phyloP scores from a whole-genome alignment of 2,113 vertebrate genomes.

The Dipodomys spectabilis region DNA sequence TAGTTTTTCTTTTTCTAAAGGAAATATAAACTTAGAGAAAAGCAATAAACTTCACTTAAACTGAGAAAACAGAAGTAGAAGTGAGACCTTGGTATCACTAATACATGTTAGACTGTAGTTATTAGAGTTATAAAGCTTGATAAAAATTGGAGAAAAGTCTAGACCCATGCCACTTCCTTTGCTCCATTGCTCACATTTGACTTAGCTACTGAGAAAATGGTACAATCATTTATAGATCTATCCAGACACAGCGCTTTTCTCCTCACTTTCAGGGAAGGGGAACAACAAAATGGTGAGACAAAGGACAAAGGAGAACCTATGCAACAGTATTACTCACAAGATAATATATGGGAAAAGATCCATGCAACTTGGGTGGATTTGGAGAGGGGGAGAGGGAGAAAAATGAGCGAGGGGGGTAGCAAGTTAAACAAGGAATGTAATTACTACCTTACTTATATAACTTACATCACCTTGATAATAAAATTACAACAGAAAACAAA shows the following conservation, averaged over 20 bases:
- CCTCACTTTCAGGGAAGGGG: neutral
- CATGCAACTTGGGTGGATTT: too few relatives aligned
- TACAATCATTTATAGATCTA: neutral
- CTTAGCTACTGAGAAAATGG: neutral
- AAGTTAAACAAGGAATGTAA: too few relatives aligned
- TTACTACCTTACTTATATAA: too few relatives aligned
- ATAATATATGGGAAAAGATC: too few relatives aligned
- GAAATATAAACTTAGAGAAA: neutral
- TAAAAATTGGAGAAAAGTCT: neutral
- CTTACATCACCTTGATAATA: too few relatives aligned
- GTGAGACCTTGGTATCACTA: neutral
- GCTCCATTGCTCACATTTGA: neutral
- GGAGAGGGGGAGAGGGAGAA: too few relatives aligned
- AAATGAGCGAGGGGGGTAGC: too few relatives aligned
- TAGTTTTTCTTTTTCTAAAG: neutral
- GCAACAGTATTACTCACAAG: too few relatives aligned
- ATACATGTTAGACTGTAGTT: neutral
- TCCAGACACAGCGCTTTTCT: conserved; percentile 5
- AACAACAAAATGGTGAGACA: too few relatives aligned
- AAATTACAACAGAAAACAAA: too few relatives aligned
- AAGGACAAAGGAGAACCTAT: too few relatives aligned
- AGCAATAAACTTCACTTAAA: neutral
- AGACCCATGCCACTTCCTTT: neutral
- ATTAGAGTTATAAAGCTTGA: neutral
- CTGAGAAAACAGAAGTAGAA: neutral